Conservation (phyloP, 1,140 invertebrate genomes). For the Oryctes rhinoceros region DNA sequence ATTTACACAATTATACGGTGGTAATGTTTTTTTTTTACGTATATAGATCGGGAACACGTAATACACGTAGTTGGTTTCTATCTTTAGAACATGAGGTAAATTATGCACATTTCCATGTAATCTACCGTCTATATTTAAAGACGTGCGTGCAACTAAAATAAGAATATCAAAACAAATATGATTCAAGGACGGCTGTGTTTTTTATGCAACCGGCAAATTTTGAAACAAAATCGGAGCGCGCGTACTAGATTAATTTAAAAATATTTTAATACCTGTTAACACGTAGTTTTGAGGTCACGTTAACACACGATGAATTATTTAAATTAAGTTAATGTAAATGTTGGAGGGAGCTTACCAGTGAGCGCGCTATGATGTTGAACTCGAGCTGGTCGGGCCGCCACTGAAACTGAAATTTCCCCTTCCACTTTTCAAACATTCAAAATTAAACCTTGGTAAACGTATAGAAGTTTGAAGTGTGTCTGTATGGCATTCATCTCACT, state of each 20-base stretch:
- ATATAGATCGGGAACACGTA: not conserved
- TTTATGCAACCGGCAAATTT: not conserved
- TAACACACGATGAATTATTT: not conserved
- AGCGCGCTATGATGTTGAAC: slow-evolving; percentile 35
- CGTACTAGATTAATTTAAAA: no score
- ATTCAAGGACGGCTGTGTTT: slow-evolving; percentile 1
- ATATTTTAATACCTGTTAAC: no score
- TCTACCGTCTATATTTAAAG: slow-evolving; percentile 20
- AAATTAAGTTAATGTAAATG: slow-evolving; percentile 9
- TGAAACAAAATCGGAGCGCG: not conserved
- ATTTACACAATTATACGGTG: not conserved
- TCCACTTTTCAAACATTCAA: slow-evolving; percentile 39
- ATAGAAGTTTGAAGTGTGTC: slow-evolving; percentile 21
- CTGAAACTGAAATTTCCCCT: slow-evolving; percentile 39
- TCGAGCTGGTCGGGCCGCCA: slow-evolving; percentile 34
- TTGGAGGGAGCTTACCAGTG: slow-evolving; percentile 7
- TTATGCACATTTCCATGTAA: slow-evolving; percentile 21
- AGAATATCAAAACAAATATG: slow-evolving; percentile 30
- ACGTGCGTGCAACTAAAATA: slow-evolving; percentile 15
- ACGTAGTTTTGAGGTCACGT: not conserved
- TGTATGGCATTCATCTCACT: slow-evolving; percentile 26
- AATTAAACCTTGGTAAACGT: slow-evolving; percentile 27
- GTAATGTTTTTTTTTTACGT: not conserved
- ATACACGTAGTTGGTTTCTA: not conserved
- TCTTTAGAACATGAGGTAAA: slow-evolving; percentile 4